phyloP scores from a whole-genome alignment of 1,140 invertebrate species.

The Triops cancriformis region DNA sequence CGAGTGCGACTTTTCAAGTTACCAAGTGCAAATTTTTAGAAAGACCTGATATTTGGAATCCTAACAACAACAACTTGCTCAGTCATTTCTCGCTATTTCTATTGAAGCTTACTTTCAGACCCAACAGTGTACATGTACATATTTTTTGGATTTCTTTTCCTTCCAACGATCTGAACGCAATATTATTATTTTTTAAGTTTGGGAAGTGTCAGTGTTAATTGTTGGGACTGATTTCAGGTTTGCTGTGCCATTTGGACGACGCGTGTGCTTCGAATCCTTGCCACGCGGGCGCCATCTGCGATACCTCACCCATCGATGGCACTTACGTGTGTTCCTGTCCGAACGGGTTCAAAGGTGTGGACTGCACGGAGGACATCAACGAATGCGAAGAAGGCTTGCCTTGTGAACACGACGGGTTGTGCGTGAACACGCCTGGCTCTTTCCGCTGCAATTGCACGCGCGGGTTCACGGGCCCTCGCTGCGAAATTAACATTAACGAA shows the following conservation, averaged over 20 bases:
- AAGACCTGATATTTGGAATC: too few relatives aligned
- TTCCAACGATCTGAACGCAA: too few relatives aligned
- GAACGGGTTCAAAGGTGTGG: conserved; percentile 76
- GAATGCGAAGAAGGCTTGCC: conserved; percentile 90
- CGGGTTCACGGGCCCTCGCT: conserved; percentile 81
- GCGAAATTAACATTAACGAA: conserved; percentile 88
- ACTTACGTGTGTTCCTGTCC: conserved; percentile 89
- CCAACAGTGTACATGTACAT: too few relatives aligned
- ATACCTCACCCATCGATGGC: conserved; percentile 90
- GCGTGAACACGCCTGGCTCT: conserved; percentile 88
- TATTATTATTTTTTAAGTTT: conserved; percentile 21
- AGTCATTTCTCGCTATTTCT: too few relatives aligned
- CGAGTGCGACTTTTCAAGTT: too few relatives aligned
- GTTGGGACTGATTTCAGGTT: conserved; percentile 46
- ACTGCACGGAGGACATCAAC: conserved; percentile 89
- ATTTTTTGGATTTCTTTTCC: too few relatives aligned
- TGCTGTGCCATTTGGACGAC: conserved; percentile 91
- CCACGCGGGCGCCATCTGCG: conserved; percentile 83
- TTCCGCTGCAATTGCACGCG: conserved; percentile 86
- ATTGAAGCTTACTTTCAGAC: too few relatives aligned
- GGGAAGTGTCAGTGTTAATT: conserved; percentile 23
- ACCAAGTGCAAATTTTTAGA: too few relatives aligned
- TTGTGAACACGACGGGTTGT: conserved; percentile 84
- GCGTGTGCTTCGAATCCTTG: conserved; percentile 95
- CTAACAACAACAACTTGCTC: too few relatives aligned